Percentiles rank a stretch among this genome's conserved stretches.
phyloP scores from a whole-genome alignment of 2,797 vertebrate species.

The Bradypodion ventrale region DNA sequence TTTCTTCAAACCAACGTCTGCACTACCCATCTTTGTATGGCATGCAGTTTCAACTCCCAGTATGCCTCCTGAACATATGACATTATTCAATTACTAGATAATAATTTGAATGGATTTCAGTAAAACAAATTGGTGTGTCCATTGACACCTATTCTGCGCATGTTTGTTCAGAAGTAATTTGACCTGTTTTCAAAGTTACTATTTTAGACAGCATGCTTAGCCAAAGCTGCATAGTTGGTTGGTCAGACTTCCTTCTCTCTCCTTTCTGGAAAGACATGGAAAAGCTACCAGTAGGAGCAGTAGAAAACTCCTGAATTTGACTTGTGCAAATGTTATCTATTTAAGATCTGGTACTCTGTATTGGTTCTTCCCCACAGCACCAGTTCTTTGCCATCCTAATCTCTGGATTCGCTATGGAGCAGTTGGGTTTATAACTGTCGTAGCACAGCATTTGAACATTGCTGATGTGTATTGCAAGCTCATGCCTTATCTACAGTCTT shows the following conservation, averaged over 20 bases:
- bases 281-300: not conserved
- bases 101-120: not conserved
- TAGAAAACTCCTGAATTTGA: not conserved
- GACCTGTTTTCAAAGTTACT: not conserved
- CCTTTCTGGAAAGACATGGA: not conserved
- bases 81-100: not conserved
- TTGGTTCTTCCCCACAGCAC: conserved; percentile 76
- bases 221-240: not conserved
- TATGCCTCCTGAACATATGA: not conserved
- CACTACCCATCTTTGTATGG: not conserved
- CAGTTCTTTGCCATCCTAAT: conserved; percentile 96
- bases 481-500: conserved; percentile 94
- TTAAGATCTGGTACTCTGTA: conserved; percentile 13
- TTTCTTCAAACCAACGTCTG: not conserved
- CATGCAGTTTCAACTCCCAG: not conserved
- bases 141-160: not conserved
- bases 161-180: not conserved
- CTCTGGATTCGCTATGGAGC: conserved; percentile 97
- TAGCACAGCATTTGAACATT: conserved; percentile 93
- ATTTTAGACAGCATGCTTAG: not conserved
- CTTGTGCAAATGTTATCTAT: not conserved
- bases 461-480: conserved; percentile 98
- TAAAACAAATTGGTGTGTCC: not conserved
- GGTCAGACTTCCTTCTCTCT: not conserved
- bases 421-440: conserved; percentile 95